Base-by-base conservation (phyloP, 1,140 invertebrate genomes). In the Lepidostoma basale region DNA sequence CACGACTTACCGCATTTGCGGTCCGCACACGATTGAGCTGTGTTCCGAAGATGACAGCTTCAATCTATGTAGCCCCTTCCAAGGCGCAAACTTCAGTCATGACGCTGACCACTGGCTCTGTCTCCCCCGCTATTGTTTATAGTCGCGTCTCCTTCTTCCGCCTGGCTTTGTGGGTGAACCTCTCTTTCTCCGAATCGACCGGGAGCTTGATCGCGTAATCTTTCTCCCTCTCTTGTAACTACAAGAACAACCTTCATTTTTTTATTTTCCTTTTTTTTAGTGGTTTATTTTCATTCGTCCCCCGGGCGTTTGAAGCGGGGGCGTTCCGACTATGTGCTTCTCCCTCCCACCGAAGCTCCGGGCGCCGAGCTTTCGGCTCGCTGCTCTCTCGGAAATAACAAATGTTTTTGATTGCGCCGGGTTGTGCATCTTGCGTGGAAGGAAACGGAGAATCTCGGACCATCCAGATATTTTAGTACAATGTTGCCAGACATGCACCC, bases 21-120 rank as follows among this genome's bases (percentile, higher is more conserved):
- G 52, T 59, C 60, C 52, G 28, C 54, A 59, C 68, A 39, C 68
- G 62, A 70, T 70, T 70, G 68, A 70, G 68, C 66, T 70, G 68
- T 70, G 62, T 30, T 45, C 49, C 39, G 22, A 68, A 63, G 56
- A 36, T 70, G 68, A 70, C 68, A 70, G 68, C 68, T 70, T 60
- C 68, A 60, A 63, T 64, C 67, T 62, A 47, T 60, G 28, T n/a
- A n/a, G n/a, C 68, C 62, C 62, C 62, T 62, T 62, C 68, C 54
- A 40, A 49, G 39, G 18, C 16, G 22, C 42, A 62, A 40, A 18
- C 26, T 67, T 49, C 49, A 28, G 44, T 39, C 64, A 59, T 67
- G 28, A 45, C 18, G 40, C 59, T 30, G 59, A 20, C 59, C 44
- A 49, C 44, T 18, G 45, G 49, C 64, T 67, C 64, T 47, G 20